These are phyloP conservation scores for Ceuthmochares aereus DNA, from an alignment of 2,113 vertebrate species.

Conservation along the genomic window DNA sequence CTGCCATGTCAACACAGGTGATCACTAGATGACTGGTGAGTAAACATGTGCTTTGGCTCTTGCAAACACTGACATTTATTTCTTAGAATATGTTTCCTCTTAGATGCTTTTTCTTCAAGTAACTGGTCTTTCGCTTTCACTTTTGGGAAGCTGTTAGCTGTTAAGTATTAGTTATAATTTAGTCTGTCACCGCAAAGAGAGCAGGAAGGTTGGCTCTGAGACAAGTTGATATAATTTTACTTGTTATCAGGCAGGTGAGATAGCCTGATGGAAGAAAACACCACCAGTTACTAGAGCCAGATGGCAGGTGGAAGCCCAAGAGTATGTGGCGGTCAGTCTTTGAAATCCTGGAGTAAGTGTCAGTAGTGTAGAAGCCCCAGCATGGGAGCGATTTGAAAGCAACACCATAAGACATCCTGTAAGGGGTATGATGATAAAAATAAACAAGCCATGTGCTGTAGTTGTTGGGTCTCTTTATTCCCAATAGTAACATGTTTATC, in stretches of 20 bases:
- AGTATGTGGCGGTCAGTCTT: not conserved
- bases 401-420: not conserved
- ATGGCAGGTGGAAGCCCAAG: not conserved
- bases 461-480: not conserved
- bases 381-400: not conserved
- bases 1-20: not conserved
- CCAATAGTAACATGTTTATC: accelerated
- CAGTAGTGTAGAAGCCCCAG: not conserved
- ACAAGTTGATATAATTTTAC: not conserved
- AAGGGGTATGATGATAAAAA: not conserved
- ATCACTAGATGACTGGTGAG: accelerated
- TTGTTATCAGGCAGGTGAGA: not conserved
- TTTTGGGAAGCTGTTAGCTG: not conserved
- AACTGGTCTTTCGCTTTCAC: not conserved
- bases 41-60: not conserved
- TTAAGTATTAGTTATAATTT: not conserved
- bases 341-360: not conserved
- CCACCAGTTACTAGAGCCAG: not conserved
- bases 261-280: not conserved
- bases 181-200: not conserved
- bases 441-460: not conserved
- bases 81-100: not conserved
- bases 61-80: accelerated
- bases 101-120: not conserved
- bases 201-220: not conserved